These are phyloP conservation scores for Agrotis segetum DNA, from an alignment of 2,888 invertebrate genomes.

Conservation along the genomic window DNA sequence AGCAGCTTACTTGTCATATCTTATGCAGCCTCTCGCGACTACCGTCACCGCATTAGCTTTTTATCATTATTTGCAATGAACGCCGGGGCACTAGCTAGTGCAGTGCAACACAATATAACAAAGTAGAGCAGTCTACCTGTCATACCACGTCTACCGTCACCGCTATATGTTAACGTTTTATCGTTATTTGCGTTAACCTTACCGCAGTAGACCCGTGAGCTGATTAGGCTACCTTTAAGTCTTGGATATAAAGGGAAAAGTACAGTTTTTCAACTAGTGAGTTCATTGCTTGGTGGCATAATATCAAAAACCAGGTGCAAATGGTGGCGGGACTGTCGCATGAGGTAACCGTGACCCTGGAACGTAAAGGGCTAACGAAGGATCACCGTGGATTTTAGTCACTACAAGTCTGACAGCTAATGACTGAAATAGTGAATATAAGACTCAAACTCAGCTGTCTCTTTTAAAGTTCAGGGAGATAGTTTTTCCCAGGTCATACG, in stretches of 20 bases:
- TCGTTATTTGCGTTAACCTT: slow-evolving; percentile 51
- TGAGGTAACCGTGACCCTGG: too few relatives aligned
- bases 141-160: slow-evolving; percentile 28
- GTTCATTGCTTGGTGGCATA: too few relatives aligned
- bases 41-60: slow-evolving; percentile 37
- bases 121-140: slow-evolving; percentile 38
- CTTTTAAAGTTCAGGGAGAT: too few relatives aligned
- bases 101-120: background rate
- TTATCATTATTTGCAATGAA: slow-evolving; percentile 44
- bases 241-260: background rate
- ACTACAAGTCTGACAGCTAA: too few relatives aligned
- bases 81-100: background rate
- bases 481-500: too few relatives aligned
- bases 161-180: slow-evolving; percentile 33
- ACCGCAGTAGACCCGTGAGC: background rate
- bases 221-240: slow-evolving; percentile 22
- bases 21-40: slow-evolving; percentile 4
- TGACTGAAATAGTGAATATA: too few relatives aligned
- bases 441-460: too few relatives aligned
- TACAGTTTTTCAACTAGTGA: background rate
- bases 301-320: too few relatives aligned
- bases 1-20: slow-evolving; percentile 29
- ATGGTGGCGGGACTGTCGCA: too few relatives aligned
- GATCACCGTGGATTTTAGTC: too few relatives aligned
- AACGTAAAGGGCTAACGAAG: too few relatives aligned